Evolutionary conservation across 2,113 vertebrate species (phyloP).

Genomic region (Tachycineta bicolor): DNA sequence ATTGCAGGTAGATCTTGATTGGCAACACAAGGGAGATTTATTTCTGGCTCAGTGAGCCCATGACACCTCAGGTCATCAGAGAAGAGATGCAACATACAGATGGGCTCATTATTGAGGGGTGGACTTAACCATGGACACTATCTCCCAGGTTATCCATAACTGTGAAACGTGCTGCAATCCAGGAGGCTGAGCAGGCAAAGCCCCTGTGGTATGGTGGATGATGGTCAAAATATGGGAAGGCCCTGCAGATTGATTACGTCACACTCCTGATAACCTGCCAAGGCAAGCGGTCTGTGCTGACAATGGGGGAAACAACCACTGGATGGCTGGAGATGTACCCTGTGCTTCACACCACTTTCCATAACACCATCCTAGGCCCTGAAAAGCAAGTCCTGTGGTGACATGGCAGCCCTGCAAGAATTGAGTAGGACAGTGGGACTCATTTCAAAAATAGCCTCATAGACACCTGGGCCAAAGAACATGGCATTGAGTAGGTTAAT

Average conservation of each 20-base stretch:
- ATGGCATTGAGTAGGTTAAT: background rate
- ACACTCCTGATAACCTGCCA: background rate
- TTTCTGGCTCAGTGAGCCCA: no score
- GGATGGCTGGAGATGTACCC: background rate
- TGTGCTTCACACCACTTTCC: background rate
- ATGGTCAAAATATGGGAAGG: background rate
- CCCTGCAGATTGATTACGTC: background rate
- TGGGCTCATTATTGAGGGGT: no score
- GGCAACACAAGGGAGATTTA: background rate
- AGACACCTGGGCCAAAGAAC: background rate
- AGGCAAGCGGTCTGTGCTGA: background rate
- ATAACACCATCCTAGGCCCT: background rate
- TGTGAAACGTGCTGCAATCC: background rate
- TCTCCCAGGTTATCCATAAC: background rate
- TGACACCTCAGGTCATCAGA: no score
- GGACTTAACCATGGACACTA: no score
- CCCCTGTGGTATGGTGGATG: background rate
- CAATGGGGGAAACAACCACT: background rate
- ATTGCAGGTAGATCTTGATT: background rate
- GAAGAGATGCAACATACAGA: no score
- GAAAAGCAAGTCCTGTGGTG: background rate
- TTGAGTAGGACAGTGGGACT: background rate
- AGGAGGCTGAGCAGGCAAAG: background rate
- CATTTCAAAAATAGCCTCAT: background rate
- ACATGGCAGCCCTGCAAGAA: background rate